These are phyloP conservation scores for Sebastes fasciatus DNA, from an alignment of 2,113 vertebrate species.

Conservation along the genomic window DNA sequence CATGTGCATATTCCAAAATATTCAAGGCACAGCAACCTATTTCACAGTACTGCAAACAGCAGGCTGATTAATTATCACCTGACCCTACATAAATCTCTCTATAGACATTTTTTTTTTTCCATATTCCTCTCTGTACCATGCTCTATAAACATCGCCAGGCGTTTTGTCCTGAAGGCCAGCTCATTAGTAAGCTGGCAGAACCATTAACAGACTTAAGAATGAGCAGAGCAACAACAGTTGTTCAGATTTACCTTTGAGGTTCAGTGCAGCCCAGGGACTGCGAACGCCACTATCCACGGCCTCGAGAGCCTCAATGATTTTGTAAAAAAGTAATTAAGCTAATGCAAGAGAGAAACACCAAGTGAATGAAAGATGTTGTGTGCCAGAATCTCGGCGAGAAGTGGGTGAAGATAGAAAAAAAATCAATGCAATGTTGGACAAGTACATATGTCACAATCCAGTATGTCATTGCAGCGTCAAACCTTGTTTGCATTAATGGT, in stretches of 20 bases:
- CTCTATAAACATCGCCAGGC: constrained; percentile 50
- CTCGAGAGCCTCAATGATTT: constrained; percentile 33
- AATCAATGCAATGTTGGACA: constrained; percentile 27
- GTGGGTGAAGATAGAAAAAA: background rate
- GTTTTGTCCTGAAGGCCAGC: constrained; percentile 47
- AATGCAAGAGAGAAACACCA: constrained; percentile 25
- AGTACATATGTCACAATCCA: background rate
- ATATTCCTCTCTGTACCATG: constrained; percentile 28
- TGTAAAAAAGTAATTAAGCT: constrained; percentile 40
- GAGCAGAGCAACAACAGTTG: constrained; percentile 46
- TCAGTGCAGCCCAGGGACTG: constrained; percentile 42
- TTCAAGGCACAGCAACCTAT: background rate
- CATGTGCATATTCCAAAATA: constrained; percentile 1
- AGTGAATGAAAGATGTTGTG: constrained; percentile 10
- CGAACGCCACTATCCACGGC: constrained; percentile 24
- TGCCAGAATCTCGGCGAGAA: background rate
- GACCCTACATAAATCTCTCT: constrained; percentile 37
- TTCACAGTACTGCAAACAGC: constrained; percentile 14
- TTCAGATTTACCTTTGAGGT: constrained; percentile 64
- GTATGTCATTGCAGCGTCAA: background rate
- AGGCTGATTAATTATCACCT: constrained; percentile 43
- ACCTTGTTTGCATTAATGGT: background rate
- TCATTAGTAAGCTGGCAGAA: constrained; percentile 67
- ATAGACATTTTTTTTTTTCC: constrained; percentile 25
- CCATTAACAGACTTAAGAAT: constrained; percentile 54